Evolutionary conservation across 2,797 vertebrate species (phyloP).

Genomic region (Rhincodon typus): DNA sequence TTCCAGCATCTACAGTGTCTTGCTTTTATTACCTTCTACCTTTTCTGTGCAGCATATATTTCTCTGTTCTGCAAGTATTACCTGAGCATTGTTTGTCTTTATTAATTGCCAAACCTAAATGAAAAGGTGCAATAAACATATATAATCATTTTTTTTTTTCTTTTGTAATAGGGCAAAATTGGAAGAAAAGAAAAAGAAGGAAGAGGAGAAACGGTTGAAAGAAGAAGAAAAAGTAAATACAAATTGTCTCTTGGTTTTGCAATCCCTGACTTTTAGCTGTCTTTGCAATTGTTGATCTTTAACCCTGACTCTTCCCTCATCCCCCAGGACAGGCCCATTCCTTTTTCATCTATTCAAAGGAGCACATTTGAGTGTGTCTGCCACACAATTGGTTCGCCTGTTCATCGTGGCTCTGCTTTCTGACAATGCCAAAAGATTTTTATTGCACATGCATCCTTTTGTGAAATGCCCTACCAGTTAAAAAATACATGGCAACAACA

Average conservation of each 20-base stretch:
- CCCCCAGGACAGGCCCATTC: not conserved
- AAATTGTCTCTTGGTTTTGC: too few relatives aligned
- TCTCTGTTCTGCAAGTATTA: not conserved
- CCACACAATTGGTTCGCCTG: not conserved
- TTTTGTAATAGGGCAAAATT: constrained; percentile 71
- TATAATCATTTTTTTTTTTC: not conserved
- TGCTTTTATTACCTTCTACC: not conserved
- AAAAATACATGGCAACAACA: too few relatives aligned
- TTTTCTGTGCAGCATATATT: not conserved
- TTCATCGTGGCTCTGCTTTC: too few relatives aligned
- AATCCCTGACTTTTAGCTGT: not conserved
- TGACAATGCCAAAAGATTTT: too few relatives aligned
- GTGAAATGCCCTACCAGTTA: too few relatives aligned
- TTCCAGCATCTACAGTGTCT: not conserved
- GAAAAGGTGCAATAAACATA: not conserved
- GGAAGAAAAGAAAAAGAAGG: constrained; percentile 92
- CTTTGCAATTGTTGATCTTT: not conserved
- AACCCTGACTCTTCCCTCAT: not conserved
- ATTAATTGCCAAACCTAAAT: not conserved
- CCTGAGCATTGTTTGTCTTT: not conserved
- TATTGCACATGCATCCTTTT: too few relatives aligned
- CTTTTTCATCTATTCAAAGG: not conserved
- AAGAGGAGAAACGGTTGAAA: constrained; percentile 85
- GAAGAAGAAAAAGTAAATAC: constrained; percentile 82
- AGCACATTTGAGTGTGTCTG: not conserved